A percentile compares a stretch with the other conserved stretches of the same genome.
These are phyloP conservation scores for Aythya baeri DNA, from an alignment of 2,113 vertebrate genomes.

Conservation along the genomic window DNA sequence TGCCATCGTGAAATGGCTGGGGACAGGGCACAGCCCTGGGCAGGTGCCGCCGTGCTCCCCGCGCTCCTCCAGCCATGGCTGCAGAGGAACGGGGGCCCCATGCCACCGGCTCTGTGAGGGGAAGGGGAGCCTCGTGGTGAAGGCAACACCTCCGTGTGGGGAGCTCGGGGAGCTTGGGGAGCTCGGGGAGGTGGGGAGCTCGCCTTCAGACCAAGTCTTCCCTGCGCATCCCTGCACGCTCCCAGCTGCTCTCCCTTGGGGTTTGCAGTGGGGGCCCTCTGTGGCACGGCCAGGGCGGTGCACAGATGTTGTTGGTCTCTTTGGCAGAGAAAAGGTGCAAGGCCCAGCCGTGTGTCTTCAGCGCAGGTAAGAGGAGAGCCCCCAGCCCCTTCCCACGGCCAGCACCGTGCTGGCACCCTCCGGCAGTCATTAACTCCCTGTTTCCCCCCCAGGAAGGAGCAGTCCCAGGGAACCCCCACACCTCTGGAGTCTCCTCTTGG, in stretches of 20 bases:
- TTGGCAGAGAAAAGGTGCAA: not conserved
- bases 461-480: fast-evolving
- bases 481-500: not conserved
- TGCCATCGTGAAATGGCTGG: too few species aligned
- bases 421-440: too few species aligned
- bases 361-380: not conserved
- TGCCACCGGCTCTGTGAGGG: not conserved
- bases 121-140: not conserved
- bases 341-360: not conserved
- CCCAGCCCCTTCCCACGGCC: too few species aligned
- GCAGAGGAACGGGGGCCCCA: too few species aligned
- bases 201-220: not conserved
- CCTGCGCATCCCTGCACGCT: fast-evolving
- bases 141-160: too few species aligned
- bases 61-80: too few species aligned
- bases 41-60: too few species aligned
- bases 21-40: too few species aligned
- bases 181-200: too few species aligned
- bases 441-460: not conserved
- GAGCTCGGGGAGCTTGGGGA: too few species aligned
- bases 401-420: fast-evolving
- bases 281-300: not conserved
- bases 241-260: fast-evolving
- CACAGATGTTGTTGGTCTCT: not conserved
- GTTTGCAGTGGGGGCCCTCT: not conserved